phyloP scores from a whole-genome alignment of 2,888 invertebrate genomes.

The Melanostoma scalare region DNA sequence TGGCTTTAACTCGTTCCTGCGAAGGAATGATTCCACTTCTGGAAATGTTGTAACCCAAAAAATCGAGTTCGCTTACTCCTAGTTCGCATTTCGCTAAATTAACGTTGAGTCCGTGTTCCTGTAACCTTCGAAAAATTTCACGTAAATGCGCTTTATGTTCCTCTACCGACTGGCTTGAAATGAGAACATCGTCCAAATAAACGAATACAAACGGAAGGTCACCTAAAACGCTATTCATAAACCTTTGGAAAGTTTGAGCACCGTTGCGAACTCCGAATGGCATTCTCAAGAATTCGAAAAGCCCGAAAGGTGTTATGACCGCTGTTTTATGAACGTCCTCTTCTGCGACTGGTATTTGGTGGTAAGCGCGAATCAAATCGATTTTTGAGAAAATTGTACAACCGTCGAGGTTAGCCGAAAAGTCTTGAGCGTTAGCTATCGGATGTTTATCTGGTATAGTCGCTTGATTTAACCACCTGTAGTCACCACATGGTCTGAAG shows the following conservation, averaged over 20 bases:
- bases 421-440: slow-evolving; percentile 32
- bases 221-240: slow-evolving; percentile 71
- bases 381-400: slow-evolving; percentile 72
- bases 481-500: slow-evolving; percentile 20
- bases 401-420: slow-evolving; percentile 31
- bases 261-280: slow-evolving; percentile 75
- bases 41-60: not conserved
- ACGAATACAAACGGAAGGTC: slow-evolving; percentile 70
- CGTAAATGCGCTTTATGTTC: not conserved
- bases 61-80: slow-evolving; percentile 26
- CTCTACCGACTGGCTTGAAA: slow-evolving; percentile 47
- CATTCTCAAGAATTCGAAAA: slow-evolving; percentile 77
- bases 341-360: slow-evolving; percentile 77
- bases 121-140: slow-evolving; percentile 5
- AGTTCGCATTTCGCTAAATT: slow-evolving; percentile 21
- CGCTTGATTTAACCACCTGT: slow-evolving; percentile 38
- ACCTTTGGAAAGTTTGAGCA: slow-evolving; percentile 77
- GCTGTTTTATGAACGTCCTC: slow-evolving; percentile 78
- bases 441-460: slow-evolving; percentile 40
- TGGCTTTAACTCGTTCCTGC: slow-evolving; percentile 1
- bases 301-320: slow-evolving; percentile 78
- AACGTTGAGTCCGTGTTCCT: slow-evolving; percentile 27
- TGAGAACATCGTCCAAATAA: slow-evolving; percentile 74
- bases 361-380: slow-evolving; percentile 76
- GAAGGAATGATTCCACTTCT: slow-evolving; percentile 4